Evolutionary conservation across 2,888 invertebrate species (phyloP), one percentile per base, ranked within the genome.

Genomic region (Dermolepida albohirtum): DNA sequence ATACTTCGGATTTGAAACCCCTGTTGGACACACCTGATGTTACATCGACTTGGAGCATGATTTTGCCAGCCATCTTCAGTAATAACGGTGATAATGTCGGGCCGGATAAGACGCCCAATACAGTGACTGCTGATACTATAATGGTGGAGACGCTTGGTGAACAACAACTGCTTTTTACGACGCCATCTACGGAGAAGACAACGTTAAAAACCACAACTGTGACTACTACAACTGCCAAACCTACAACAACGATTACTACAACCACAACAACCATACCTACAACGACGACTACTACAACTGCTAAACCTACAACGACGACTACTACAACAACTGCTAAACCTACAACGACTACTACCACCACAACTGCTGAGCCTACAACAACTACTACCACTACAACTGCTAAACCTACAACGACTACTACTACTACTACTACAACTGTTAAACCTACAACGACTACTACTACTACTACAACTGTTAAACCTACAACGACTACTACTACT

Each of bases 61-160:
- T 94, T 70, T 84, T 94, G 52, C 94, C 94, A 0, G 91, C 92
- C 0, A 90, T 94, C 67, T 90, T 94, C 76, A 91, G 92, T 0
- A 90, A 81, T 74, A 78, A 79, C 29, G 80, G 82, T 1, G 80
- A 79, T 62, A 78, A 79, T 65, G 80, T 81, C 47, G 76, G 78
- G 67, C 78, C 81, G 0, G 79, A 81, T 49, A 79, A 77, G 65
- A 75, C 79, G 2, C 67, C 74, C n/a, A 51, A 63, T 39, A 55
- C 63, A 22, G 63, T 71, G 12, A 80, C 80, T 4, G 78, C 82
- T 2, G 81, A 82, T 67, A 82, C 81, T 1, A 78, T 81, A 10
- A 77, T 80, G 74, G 64, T 82, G 8, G 81, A 82, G 69, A 77
- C 79, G 71, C 72, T 17, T 52, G 43, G 67, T 44, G 41, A 50